phyloP scores from a whole-genome alignment of 2,113 vertebrate genomes.

The Alligator sinensis region DNA sequence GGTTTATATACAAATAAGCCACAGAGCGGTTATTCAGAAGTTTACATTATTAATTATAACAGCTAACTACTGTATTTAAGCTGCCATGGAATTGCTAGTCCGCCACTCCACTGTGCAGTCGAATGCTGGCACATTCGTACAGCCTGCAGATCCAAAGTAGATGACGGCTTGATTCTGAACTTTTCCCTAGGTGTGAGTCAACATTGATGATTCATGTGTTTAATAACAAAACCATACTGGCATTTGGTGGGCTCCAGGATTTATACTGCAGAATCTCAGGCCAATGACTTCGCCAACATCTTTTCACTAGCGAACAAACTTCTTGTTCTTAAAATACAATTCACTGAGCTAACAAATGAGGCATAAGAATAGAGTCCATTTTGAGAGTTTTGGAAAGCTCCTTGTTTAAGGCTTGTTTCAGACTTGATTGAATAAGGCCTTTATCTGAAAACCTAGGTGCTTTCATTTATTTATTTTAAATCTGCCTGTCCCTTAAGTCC shows the following conservation, averaged over 20 bases:
- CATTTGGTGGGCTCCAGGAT: neutral
- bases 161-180: neutral
- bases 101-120: neutral
- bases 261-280: neutral
- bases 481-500: neutral
- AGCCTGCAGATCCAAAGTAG: neutral
- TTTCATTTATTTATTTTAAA: neutral
- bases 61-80: neutral
- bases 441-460: constrained; percentile 1
- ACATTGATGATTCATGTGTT: neutral
- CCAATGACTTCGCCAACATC: neutral
- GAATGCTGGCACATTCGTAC: neutral
- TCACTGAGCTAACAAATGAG: neutral
- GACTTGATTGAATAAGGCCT: constrained; percentile 15
- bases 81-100: neutral
- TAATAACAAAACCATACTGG: neutral
- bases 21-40: neutral
- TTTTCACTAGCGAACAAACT: neutral
- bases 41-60: neutral
- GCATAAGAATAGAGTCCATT: neutral
- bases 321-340: neutral
- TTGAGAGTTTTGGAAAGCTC: constrained; percentile 25
- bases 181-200: neutral
- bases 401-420: constrained; percentile 14
- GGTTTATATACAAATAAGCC: neutral